Evolutionary conservation across 2,888 invertebrate genomes (phyloP).

Genomic region (Tromatobia lineatoria): DNA sequence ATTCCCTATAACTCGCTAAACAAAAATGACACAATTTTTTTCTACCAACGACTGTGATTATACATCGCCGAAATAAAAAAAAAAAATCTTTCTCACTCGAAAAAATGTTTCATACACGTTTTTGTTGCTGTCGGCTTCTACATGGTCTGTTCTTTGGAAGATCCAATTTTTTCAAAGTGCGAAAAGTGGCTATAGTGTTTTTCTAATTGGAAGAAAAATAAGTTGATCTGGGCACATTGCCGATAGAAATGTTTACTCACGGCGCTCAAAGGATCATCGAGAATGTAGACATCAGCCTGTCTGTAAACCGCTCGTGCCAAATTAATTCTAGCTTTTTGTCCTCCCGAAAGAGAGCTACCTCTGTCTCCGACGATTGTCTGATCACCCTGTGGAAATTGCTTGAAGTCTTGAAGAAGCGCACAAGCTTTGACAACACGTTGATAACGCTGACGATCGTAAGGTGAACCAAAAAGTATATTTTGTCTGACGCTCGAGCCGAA

Average conservation of each 20-base stretch:
- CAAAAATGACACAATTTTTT: too few relatives aligned
- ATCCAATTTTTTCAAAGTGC: too few relatives aligned
- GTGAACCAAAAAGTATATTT: constrained; percentile 94
- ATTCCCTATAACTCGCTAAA: too few relatives aligned
- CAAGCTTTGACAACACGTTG: constrained; percentile 84
- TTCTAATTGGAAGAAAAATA: too few relatives aligned
- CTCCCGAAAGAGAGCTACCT: constrained; percentile 90
- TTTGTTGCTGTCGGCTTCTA: too few relatives aligned
- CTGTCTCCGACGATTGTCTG: constrained; percentile 91
- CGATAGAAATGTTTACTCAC: constrained; percentile 82
- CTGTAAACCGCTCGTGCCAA: constrained; percentile 88
- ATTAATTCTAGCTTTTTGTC: constrained; percentile 91
- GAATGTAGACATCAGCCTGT: constrained; percentile 89
- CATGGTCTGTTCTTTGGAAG: too few relatives aligned
- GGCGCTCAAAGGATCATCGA: constrained; percentile 92
- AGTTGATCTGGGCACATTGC: too few relatives aligned
- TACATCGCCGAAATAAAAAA: too few relatives aligned
- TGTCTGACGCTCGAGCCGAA: constrained; percentile 92
- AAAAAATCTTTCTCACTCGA: too few relatives aligned
- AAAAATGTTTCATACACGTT: too few relatives aligned
- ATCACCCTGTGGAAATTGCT: constrained; percentile 90
- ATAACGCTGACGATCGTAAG: constrained; percentile 88
- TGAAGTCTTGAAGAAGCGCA: constrained; percentile 85
- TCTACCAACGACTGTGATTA: too few relatives aligned
- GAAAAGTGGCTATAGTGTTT: too few relatives aligned